Conservation (phyloP, 2,113 vertebrate species). For the Mungos mungo region DNA sequence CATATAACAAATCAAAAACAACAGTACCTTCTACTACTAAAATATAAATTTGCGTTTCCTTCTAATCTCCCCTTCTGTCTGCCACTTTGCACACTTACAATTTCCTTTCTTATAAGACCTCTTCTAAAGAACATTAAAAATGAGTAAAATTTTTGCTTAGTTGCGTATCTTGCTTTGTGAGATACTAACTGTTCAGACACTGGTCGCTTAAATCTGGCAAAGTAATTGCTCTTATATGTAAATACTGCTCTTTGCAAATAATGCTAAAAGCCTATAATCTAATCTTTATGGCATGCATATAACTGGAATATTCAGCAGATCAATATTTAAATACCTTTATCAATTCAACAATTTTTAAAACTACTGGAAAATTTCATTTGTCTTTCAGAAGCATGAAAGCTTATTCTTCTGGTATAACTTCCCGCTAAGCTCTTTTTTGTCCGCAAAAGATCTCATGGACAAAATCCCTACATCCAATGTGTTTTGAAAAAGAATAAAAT, state of each 20-base stretch:
- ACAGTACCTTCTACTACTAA: slow-evolving; percentile 77
- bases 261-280: background rate
- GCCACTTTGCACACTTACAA: slow-evolving; percentile 58
- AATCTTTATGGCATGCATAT: background rate
- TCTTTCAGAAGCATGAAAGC: slow-evolving; percentile 18
- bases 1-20: slow-evolving; percentile 87
- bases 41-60: slow-evolving; percentile 85
- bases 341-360: slow-evolving; percentile 20
- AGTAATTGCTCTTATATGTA: slow-evolving; percentile 36
- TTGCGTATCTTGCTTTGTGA: slow-evolving; percentile 41
- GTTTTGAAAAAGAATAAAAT: background rate
- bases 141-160: slow-evolving; percentile 51
- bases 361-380: background rate
- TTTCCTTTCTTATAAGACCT: slow-evolving; percentile 42
- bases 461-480: background rate
- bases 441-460: background rate
- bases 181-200: slow-evolving; percentile 19
- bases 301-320: slow-evolving; percentile 3
- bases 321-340: slow-evolving; percentile 24
- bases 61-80: slow-evolving; percentile 84
- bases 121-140: slow-evolving; percentile 40
- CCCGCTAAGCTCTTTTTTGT: background rate
- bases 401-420: background rate
- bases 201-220: slow-evolving; percentile 30
- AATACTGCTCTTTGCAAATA: slow-evolving; percentile 49